Evolutionary conservation across 1,140 invertebrate genomes (phyloP).

Genomic region (Brachionus rotundiformis): DNA sequence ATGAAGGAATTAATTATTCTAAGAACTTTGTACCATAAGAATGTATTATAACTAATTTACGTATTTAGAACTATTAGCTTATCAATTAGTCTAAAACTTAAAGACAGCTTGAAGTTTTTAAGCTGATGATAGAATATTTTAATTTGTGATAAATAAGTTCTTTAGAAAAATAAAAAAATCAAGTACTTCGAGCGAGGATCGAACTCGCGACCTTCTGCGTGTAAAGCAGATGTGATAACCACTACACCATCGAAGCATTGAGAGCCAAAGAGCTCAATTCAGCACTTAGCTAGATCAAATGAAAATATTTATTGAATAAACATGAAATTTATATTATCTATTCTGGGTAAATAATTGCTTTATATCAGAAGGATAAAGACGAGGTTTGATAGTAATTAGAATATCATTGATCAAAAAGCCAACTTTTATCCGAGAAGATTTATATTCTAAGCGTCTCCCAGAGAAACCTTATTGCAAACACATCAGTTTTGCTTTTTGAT

Average conservation of each 20-base stretch:
- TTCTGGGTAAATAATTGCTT: neutral
- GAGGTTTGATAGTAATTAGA: slow-evolving; percentile 43
- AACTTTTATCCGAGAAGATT: neutral
- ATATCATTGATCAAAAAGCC: neutral
- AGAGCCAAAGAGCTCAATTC: neutral
- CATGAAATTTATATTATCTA: neutral
- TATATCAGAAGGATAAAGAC: slow-evolving; percentile 8
- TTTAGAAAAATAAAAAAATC: slow-evolving; percentile 40
- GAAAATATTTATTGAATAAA: neutral
- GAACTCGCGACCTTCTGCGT: slow-evolving; percentile 55
- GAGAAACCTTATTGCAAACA: neutral
- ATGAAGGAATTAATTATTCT: too few relatives aligned
- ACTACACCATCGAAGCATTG: slow-evolving; percentile 54
- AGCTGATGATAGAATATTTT: neutral
- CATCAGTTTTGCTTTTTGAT: slow-evolving; percentile 9
- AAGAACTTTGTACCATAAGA: too few relatives aligned
- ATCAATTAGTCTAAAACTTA: neutral
- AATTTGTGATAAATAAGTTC: neutral
- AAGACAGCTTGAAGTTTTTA: neutral
- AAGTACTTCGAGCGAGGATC: slow-evolving; percentile 54
- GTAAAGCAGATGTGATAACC: slow-evolving; percentile 56
- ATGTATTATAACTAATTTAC: too few relatives aligned
- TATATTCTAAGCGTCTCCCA: neutral
- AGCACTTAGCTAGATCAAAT: neutral
- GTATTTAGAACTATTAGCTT: too few relatives aligned